Conservation (phyloP, 2,113 vertebrate genomes). For the Herpailurus yagouaroundi region DNA sequence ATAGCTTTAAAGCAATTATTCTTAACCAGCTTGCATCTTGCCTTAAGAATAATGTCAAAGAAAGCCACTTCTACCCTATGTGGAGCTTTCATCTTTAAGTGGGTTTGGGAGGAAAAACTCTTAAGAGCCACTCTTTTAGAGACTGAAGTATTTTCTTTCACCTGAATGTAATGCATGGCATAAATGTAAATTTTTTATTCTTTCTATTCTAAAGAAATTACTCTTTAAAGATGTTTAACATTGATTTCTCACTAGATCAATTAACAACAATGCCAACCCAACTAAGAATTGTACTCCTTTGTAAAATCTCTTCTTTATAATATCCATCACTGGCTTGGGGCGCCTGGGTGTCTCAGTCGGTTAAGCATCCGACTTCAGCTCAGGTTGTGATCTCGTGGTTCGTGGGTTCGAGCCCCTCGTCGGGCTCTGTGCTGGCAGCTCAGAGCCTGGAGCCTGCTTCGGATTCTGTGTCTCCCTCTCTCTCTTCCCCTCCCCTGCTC, state of each 20-base stretch:
- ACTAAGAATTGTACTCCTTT: constrained; percentile 5
- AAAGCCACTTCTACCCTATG: neutral
- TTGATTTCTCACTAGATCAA: neutral
- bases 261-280: neutral
- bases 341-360: no score
- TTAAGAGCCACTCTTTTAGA: neutral
- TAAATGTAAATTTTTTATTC: neutral
- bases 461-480: no score
- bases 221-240: constrained; percentile 39
- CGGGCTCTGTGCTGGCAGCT: no score
- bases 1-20: neutral
- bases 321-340: neutral
- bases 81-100: neutral
- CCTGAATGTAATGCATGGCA: neutral
- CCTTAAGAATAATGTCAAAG: constrained; percentile 12
- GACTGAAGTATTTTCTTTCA: constrained; percentile 21
- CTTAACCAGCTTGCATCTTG: neutral
- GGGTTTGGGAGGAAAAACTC: neutral
- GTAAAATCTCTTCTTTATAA: constrained; percentile 17
- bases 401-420: no score
- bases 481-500: no score
- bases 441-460: no score
- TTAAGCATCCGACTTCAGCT: no score
- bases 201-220: neutral
- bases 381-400: no score